Evolutionary conservation across 2,113 vertebrate species (phyloP), one percentile per base, ranked within the genome.

Genomic region (Limanda limanda): DNA sequence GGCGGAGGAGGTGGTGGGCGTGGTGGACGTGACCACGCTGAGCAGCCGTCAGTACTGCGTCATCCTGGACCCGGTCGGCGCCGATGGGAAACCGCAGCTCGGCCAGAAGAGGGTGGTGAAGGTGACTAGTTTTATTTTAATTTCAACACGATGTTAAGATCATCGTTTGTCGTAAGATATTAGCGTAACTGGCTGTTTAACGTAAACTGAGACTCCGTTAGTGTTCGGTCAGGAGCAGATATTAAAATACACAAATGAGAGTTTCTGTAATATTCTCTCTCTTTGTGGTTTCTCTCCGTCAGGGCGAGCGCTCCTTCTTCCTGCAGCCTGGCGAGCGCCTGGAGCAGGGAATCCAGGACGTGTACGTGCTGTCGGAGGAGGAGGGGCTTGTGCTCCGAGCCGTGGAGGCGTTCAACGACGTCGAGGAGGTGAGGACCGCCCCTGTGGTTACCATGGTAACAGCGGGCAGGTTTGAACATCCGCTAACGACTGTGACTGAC

Each of bases 221-320:
- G 31, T 4, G 31, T 7, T 35, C 7, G 5, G 31, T 35, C 31
- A 27, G 3, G 27, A 27, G 27, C 31, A 31, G 31, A 31, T 31
- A 31, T 31, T 31, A 31, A 31, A 7, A 31, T 31, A 7, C 6
- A 31, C 7, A 31, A 31, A 31, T 31, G 31, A 8, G 7, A 31
- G 31, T 10, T 37, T 10, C 9, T 37, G 35, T 37, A 37, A 37
- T 13, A 3, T 42, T 13, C 40, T 12, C 18, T 5, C 1, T 11
- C 20, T 40, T 3, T 20, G 8, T 59, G 15, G 21, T 59, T 57
- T 21, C 12, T 73, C 18, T 76, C 18, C 21, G 1, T 54, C 84
- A 97, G 97, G 97, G 97, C 0, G 97, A 97, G 93, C 94, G 94
- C 58, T 97, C 97, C 0, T 97, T 98, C 18, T 97, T 98, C 91